Conservation (phyloP, 1,140 invertebrate genomes). For the Pseudomyrmex dendroicus region DNA sequence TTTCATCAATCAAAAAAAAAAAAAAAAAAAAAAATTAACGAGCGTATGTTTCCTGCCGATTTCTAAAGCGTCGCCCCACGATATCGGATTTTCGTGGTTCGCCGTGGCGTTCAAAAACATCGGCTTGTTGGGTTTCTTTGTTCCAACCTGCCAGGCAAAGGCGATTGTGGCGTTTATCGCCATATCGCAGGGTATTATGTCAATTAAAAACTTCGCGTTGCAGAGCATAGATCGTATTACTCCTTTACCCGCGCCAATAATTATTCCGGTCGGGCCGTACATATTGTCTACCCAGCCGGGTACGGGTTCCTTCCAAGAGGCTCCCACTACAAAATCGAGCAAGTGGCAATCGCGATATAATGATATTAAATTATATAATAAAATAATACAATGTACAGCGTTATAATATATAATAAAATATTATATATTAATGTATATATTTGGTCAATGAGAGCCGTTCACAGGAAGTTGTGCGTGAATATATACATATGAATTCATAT, state of each 20-base stretch:
- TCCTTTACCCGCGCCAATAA: constrained; percentile 93
- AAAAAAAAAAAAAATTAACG: constrained; percentile 69
- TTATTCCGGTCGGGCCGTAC: constrained; percentile 95
- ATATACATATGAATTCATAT: too few relatives aligned
- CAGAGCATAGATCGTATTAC: constrained; percentile 90
- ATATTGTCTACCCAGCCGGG: constrained; percentile 97
- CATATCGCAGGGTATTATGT: constrained; percentile 90
- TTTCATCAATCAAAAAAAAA: too few relatives aligned
- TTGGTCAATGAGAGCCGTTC: too few relatives aligned
- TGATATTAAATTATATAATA: neutral
- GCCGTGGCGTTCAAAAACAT: constrained; percentile 87
- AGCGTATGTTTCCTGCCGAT: constrained; percentile 86
- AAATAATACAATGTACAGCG: too few relatives aligned
- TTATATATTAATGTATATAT: too few relatives aligned
- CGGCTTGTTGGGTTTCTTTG: constrained; percentile 82
- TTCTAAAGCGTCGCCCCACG: constrained; percentile 92
- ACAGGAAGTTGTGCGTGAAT: too few relatives aligned
- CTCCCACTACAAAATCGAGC: constrained; percentile 85
- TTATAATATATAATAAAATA: too few relatives aligned
- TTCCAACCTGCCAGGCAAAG: constrained; percentile 85
- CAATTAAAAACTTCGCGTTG: constrained; percentile 83
- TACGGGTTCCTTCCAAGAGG: constrained; percentile 89
- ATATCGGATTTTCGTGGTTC: constrained; percentile 87
- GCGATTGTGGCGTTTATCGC: constrained; percentile 88
- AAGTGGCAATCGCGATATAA: neutral